Evolutionary conservation across 1,140 invertebrate genomes (phyloP).

Genomic region (Psix sp.): DNA sequence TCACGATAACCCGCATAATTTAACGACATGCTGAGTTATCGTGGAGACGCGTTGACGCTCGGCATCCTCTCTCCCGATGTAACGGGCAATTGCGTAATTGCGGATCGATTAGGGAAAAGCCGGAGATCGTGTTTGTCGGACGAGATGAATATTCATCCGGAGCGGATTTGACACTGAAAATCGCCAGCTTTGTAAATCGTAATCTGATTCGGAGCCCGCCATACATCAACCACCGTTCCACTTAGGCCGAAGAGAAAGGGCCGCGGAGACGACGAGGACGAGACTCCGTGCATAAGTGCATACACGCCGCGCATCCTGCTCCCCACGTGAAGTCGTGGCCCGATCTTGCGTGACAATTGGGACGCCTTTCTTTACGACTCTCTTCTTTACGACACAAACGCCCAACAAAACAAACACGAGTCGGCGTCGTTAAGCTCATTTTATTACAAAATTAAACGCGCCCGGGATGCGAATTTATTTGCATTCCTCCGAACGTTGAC

Average conservation of each 20-base stretch:
- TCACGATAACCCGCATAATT: slow-evolving; percentile 18
- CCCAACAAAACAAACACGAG: slow-evolving; percentile 51
- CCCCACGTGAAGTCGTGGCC: slow-evolving; percentile 41
- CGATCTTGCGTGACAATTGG: slow-evolving; percentile 58
- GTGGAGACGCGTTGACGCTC: slow-evolving; percentile 17
- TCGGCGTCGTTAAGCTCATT: slow-evolving; percentile 37
- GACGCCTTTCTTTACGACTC: slow-evolving; percentile 57
- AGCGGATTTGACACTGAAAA: slow-evolving; percentile 25
- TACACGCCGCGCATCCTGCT: slow-evolving; percentile 15
- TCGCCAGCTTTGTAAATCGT: slow-evolving; percentile 22
- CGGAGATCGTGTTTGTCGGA: too few relatives aligned
- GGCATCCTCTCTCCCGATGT: slow-evolving; percentile 4
- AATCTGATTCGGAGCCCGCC: slow-evolving; percentile 46
- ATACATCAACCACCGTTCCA: slow-evolving; percentile 50
- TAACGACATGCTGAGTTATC: slow-evolving; percentile 13
- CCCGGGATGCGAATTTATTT: not conserved
- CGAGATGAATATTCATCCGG: slow-evolving; percentile 15
- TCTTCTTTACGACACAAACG: slow-evolving; percentile 50
- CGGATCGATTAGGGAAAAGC: too few relatives aligned
- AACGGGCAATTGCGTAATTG: too few relatives aligned
- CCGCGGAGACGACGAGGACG: slow-evolving; percentile 17
- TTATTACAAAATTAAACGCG: slow-evolving; percentile 41
- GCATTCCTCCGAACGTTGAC: not conserved
- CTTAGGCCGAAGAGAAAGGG: slow-evolving; percentile 55
- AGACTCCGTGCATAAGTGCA: not conserved